Percentiles rank a stretch among this genome's conserved stretches.
Conservation (phyloP, 2,888 invertebrate species). For the Ceramica pisi region DNA sequence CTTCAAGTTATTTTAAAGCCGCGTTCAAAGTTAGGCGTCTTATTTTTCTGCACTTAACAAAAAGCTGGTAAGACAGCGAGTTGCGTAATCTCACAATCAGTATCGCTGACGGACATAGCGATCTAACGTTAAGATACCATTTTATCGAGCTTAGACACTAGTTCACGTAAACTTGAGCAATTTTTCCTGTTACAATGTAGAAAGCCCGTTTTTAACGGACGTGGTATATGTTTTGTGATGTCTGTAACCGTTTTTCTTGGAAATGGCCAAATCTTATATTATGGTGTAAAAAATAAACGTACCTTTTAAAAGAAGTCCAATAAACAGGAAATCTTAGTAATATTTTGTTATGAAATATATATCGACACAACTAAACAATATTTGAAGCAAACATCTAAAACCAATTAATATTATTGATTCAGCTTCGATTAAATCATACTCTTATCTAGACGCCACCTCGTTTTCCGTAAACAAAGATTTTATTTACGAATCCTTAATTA, state of each 20-base stretch:
- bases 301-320: not conserved
- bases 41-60: constrained; percentile 43
- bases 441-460: constrained; percentile 55
- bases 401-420: constrained; percentile 45
- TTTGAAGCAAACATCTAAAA: constrained; percentile 10
- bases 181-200: constrained; percentile 57
- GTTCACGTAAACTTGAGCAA: constrained; percentile 66
- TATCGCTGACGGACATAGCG: constrained; percentile 71
- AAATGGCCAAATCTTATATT: constrained; percentile 20
- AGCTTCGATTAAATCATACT: constrained; percentile 15
- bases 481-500: constrained; percentile 45
- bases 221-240: constrained; percentile 32
- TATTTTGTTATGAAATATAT: not conserved
- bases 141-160: constrained; percentile 66
- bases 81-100: constrained; percentile 72
- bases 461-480: constrained; percentile 49
- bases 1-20: constrained; percentile 18
- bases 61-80: constrained; percentile 61
- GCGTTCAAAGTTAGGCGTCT: constrained; percentile 12
- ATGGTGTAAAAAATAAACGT: not conserved
- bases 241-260: constrained; percentile 25
- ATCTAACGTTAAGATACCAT: constrained; percentile 68
- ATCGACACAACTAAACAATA: constrained; percentile 1
- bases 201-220: constrained; percentile 42
- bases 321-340: not conserved